phyloP scores from a whole-genome alignment of 2,888 invertebrate species.

The Hedychridium roseum region DNA sequence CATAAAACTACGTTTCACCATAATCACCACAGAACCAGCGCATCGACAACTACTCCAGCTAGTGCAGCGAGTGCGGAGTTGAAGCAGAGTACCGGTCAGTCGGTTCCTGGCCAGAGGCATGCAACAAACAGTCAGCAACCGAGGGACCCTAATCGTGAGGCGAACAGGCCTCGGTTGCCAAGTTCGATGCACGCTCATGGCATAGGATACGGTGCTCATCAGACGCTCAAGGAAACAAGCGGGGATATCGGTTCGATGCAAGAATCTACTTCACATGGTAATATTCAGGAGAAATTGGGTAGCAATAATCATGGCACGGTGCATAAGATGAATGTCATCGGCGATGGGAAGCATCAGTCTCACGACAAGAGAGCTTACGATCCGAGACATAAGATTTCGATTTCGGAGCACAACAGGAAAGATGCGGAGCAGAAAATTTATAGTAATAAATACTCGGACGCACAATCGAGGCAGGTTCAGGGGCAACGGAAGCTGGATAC shows the following conservation, averaged over 20 bases:
- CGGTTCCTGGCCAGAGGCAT: slow-evolving; percentile 53
- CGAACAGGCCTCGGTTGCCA: slow-evolving; percentile 43
- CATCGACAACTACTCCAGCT: too few species aligned
- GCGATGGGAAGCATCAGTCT: slow-evolving; percentile 39
- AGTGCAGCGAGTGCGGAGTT: too few species aligned
- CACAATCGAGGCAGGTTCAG: slow-evolving; percentile 34
- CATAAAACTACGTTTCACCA: slow-evolving; percentile 48
- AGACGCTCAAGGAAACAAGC: slow-evolving; percentile 25
- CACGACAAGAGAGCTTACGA: slow-evolving; percentile 52
- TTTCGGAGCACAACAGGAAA: slow-evolving; percentile 40
- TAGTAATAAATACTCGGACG: slow-evolving; percentile 45
- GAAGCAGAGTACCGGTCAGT: too few species aligned
- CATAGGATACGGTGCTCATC: slow-evolving; percentile 28
- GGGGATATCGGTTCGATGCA: slow-evolving; percentile 24
- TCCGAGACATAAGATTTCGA: slow-evolving; percentile 42
- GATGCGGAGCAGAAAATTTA: slow-evolving; percentile 48
- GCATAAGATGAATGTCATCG: slow-evolving; percentile 33
- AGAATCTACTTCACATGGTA: slow-evolving; percentile 30
- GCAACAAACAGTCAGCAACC: slow-evolving; percentile 33
- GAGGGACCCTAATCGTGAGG: slow-evolving; percentile 41
- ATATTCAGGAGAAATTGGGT: slow-evolving; percentile 44
- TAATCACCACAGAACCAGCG: too few species aligned
- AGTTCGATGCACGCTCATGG: slow-evolving; percentile 31
- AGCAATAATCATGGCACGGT: slow-evolving; percentile 46
- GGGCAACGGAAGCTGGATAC: slow-evolving; percentile 47